phyloP scores from a whole-genome alignment of 2,888 invertebrate species.

The Adineta ricciae region DNA sequence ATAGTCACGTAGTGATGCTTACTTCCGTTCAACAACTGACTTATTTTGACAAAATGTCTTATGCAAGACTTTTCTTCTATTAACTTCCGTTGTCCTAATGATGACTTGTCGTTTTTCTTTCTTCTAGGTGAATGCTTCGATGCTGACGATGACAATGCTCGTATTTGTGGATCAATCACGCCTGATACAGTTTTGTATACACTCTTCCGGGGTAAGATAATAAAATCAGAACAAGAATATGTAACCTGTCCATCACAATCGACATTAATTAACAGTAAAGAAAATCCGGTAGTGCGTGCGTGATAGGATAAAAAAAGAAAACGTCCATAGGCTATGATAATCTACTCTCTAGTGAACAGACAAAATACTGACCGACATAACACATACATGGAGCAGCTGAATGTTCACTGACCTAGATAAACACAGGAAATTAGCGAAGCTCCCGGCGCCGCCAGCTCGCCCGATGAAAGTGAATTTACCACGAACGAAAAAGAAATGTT shows the following conservation, averaged over 20 bases:
- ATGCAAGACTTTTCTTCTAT: constrained; percentile 1
- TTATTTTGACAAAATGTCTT: neutral
- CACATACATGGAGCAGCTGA: neutral
- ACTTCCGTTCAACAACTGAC: neutral
- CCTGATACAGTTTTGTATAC: constrained; percentile 17
- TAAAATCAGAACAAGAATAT: neutral
- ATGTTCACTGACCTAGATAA: constrained; percentile 20
- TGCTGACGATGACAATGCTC: neutral
- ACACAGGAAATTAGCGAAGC: constrained; percentile 20
- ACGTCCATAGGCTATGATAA: neutral
- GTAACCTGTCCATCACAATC: neutral
- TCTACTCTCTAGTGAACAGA: neutral
- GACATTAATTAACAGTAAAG: neutral
- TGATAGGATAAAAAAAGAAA: constrained; percentile 19
- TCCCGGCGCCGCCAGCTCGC: neutral
- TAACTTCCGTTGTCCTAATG: neutral
- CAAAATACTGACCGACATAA: neutral
- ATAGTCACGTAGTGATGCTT: constrained; percentile 9
- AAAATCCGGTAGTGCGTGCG: constrained; percentile 1
- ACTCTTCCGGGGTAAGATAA: constrained; percentile 14
- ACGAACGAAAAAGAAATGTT: neutral
- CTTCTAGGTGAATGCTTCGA: constrained; percentile 21
- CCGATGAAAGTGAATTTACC: neutral
- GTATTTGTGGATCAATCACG: constrained; percentile 12
- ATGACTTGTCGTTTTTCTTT: neutral